Conservation (phyloP, 2,113 vertebrate species). For the Rhinichthys klamathensis region DNA sequence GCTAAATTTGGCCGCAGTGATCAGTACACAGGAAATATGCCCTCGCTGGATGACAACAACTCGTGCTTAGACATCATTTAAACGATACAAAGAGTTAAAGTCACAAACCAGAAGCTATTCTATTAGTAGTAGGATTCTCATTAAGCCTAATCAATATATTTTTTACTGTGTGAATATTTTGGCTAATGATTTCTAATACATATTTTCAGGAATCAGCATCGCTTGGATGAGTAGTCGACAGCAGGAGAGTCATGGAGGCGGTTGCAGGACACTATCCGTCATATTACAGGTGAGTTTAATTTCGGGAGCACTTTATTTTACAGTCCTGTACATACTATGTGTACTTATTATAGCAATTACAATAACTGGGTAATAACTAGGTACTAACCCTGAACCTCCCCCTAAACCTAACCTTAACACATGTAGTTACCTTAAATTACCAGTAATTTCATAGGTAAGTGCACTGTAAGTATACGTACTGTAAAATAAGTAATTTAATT, state of each 20-base stretch:
- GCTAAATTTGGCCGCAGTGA: conserved; percentile 14
- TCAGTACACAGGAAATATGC: conserved; percentile 2
- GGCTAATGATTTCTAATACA: neutral
- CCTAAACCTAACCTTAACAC: too few species aligned
- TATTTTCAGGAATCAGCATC: conserved; percentile 3
- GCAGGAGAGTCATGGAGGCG: neutral
- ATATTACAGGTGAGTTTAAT: neutral
- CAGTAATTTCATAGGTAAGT: too few species aligned
- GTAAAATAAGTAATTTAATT: neutral
- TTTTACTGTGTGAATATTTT: neutral
- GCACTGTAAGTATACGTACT: too few species aligned
- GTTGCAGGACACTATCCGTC: neutral
- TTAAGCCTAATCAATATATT: neutral
- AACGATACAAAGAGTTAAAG: neutral
- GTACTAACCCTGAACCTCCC: too few species aligned
- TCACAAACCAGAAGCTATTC: neutral
- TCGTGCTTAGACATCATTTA: neutral
- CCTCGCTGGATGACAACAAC: neutral
- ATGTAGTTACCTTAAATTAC: too few species aligned
- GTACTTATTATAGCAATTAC: too few species aligned
- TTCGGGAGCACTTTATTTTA: too few species aligned
- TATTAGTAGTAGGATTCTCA: neutral
- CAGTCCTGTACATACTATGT: too few species aligned
- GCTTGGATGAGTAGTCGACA: neutral
- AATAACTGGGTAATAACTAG: too few species aligned